A percentile compares a stretch with the other conserved stretches of the same genome.
phyloP scores from a whole-genome alignment of 2,888 invertebrate genomes.

The Deladenus siricidicola region DNA sequence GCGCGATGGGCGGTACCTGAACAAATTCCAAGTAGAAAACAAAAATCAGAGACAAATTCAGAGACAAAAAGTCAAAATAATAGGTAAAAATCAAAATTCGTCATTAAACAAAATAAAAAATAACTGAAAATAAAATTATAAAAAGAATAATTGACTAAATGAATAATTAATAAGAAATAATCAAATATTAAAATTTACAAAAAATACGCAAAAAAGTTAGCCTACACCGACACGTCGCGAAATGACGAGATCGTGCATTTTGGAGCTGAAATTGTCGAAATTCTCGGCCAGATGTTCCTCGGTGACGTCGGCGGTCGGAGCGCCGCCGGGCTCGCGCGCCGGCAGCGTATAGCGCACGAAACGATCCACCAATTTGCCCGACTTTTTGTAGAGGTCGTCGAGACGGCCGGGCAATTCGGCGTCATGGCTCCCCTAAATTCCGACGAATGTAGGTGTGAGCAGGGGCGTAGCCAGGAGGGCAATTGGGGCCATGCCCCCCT shows the following conservation, averaged over 20 bases:
- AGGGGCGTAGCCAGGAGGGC: too few species aligned
- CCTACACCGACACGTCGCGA: constrained; percentile 4
- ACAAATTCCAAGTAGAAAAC: too few species aligned
- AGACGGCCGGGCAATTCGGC: background rate
- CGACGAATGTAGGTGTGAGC: too few species aligned
- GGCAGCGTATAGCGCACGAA: background rate
- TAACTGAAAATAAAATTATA: too few species aligned
- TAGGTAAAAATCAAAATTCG: too few species aligned
- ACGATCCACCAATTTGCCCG: background rate
- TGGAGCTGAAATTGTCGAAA: background rate
- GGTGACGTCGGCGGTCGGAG: background rate
- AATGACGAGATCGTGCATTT: background rate
- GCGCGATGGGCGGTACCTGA: background rate
- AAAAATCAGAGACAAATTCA: too few species aligned
- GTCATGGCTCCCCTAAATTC: background rate
- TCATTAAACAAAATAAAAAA: too few species aligned
- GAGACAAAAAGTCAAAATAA: too few species aligned
- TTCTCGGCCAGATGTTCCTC: background rate
- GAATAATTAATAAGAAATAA: too few species aligned
- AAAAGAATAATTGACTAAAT: too few species aligned
- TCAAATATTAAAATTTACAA: too few species aligned
- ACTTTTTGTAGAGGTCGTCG: background rate
- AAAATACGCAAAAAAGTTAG: background rate
- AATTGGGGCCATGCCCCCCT: too few species aligned
- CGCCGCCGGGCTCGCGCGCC: background rate